Evolutionary conservation across 1,140 invertebrate species (phyloP).

Genomic region (Aphidius ervi): DNA sequence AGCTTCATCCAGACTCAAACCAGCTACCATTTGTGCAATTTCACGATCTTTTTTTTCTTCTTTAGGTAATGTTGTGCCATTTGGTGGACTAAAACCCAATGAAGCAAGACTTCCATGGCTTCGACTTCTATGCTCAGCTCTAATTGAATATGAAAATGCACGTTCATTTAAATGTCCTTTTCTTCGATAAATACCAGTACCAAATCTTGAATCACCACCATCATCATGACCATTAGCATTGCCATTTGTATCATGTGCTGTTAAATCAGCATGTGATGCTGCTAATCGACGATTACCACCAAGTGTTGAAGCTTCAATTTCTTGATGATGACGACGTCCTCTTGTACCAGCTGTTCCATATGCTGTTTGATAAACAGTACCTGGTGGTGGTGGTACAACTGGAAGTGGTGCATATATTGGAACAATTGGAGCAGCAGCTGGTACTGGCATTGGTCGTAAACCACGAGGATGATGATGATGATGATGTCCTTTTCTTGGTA

Average conservation of each 20-base stretch:
- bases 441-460: conserved; percentile 47
- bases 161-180: conserved; percentile 90
- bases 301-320: conserved; percentile 45
- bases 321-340: conserved; percentile 56
- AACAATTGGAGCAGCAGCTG: conserved; percentile 46
- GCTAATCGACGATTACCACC: conserved; percentile 43
- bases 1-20: conserved; percentile 74
- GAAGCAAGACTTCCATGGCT: conserved; percentile 87
- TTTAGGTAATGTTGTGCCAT: conserved; percentile 45
- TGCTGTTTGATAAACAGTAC: conserved; percentile 53
- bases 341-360: conserved; percentile 58
- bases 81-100: conserved; percentile 53
- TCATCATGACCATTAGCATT: conserved; percentile 34
- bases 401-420: conserved; percentile 52
- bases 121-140: conserved; percentile 85
- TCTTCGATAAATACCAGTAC: conserved; percentile 81
- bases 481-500: conserved; percentile 52
- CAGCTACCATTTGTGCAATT: conserved; percentile 86
- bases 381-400: conserved; percentile 54
- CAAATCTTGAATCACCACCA: conserved; percentile 74
- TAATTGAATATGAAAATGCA: conserved; percentile 90
- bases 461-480: conserved; percentile 40
- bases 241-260: conserved; percentile 25
- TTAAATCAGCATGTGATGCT: conserved; percentile 44
- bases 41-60: conserved; percentile 87